Evolutionary conservation across 2,113 vertebrate genomes (phyloP), one percentile per base, ranked within the genome.

Genomic region (Gobio gobio): DNA sequence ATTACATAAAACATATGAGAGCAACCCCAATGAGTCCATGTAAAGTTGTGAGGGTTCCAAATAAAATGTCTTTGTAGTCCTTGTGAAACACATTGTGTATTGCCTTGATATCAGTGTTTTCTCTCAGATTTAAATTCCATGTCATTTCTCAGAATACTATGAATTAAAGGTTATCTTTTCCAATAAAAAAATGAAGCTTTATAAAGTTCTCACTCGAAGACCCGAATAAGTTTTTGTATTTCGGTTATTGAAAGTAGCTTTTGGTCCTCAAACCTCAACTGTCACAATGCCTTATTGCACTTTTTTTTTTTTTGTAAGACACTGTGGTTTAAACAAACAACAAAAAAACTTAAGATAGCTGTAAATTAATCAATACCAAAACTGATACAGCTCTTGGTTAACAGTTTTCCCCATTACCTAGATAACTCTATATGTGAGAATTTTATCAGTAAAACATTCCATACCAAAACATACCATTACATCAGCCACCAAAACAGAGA

Each of bases 401-500:
- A 70, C 22, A 49, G 43, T 26, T 74, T 74, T 74, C 6, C 72
- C 40, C 43, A 47, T 74, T 74, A 26, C 40, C 36, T 33, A 68
- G 33, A 70, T 43, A 43, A 72, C 36, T 70, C 9, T 70, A 22
- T 40, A 5, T 9, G 1, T 72, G 24, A 76, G 26, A 3, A 54
- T 33, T 78, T 56, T 58, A 36, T 78, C 26, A 58, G 75, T 22
- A 58, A 78, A 79, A 80, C 7, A 63, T 63, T 63, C 36, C 77
- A 13, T 45, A 16, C 43, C 12, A 73, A 73, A 73, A 73, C 43
- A 73, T 73, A n/a, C 36, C 68, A 73, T 73, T 45, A 73, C 70
- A 73, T 47, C 70, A 73, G 70, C n/a, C n/a, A 47, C 43, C 70
- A 73, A 73, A 73, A 73, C 70, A 73, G 18, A 78, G 54, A 77